Evolutionary conservation across 1,140 invertebrate genomes (phyloP).

Genomic region (Neodiprion pinetum): DNA sequence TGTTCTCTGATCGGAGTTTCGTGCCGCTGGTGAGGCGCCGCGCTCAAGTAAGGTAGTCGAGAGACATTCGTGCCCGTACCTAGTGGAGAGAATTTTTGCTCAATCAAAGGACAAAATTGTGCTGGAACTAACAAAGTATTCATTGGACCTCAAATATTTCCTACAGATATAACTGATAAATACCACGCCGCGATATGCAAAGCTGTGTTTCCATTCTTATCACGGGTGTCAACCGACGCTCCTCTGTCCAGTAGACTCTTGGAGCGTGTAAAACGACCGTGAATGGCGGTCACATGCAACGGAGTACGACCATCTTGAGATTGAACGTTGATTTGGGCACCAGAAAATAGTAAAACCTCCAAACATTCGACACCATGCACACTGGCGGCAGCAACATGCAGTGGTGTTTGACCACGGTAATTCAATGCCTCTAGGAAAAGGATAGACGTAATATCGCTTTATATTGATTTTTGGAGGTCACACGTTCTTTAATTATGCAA

Average conservation of each 20-base stretch:
- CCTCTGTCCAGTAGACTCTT: slow-evolving; percentile 66
- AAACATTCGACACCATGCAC: slow-evolving; percentile 70
- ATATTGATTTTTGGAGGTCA: no score
- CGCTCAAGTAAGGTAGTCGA: slow-evolving; percentile 61
- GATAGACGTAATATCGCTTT: not conserved
- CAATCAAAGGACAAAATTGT: not conserved
- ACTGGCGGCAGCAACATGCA: slow-evolving; percentile 72
- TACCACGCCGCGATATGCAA: slow-evolving; percentile 66
- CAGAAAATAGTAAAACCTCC: slow-evolving; percentile 63
- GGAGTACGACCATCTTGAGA: slow-evolving; percentile 70
- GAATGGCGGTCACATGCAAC: slow-evolving; percentile 72
- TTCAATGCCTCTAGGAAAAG: slow-evolving; percentile 53
- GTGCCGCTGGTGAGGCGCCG: slow-evolving; percentile 65
- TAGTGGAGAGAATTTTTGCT: slow-evolving; percentile 6
- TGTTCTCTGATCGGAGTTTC: slow-evolving; percentile 56
- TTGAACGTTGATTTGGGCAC: slow-evolving; percentile 66
- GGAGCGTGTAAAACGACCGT: slow-evolving; percentile 71
- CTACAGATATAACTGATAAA: slow-evolving; percentile 2
- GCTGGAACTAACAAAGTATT: not conserved
- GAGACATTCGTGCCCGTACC: slow-evolving; percentile 63
- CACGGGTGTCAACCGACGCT: slow-evolving; percentile 60
- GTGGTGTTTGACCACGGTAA: slow-evolving; percentile 64
- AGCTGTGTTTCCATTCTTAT: slow-evolving; percentile 65
- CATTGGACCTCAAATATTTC: not conserved
- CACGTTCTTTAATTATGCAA: not conserved